Evolutionary conservation across 2,888 invertebrate genomes (phyloP), one percentile per base, ranked within the genome.

Genomic region (Teleiodes luculella): DNA sequence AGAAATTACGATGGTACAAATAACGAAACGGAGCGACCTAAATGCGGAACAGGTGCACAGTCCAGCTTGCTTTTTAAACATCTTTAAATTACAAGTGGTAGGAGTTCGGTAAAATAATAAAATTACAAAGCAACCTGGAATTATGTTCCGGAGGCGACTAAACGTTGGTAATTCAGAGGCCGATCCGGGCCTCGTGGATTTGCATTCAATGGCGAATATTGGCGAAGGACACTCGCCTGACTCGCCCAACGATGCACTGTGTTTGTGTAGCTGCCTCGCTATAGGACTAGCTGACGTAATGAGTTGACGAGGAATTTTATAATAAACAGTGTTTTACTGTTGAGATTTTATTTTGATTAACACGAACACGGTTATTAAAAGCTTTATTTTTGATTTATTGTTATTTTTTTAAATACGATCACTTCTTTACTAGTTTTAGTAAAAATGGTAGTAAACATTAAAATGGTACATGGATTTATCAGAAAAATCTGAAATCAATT

Each of bases 151-250:
- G 75, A 84, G 88, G 89, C 86, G 87, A 85, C 88, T 88, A 88
- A 88, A 88, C 83, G 88, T 81, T 78, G 81, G 83, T 88, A 89
- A 88, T 88, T 86, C 83, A 74, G 77, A 72, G 77, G 76, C 75
- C 77, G 72, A 80, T 78, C 79, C 83, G 81, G 86, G 86, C 86
- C 86, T 81, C 80, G 76, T 69, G 76, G 79, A 89, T 89, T 89
- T 88, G 88, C 89, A 89, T 89, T 88, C 80, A 89, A 89, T 89
- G 86, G 88, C 70, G 74, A 77, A 80, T 80, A 89, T 88, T 89
- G 86, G 88, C 70, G 74, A 77, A 80, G 83, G 81, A 83, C 81
- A 77, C 76, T 39, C 28, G 50, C 37, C 37, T 36, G 37, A 20
- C 10, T 37, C 16, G 50, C 14, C 28, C 11, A 28, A 13, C 11